A percentile compares a stretch with the other conserved stretches of the same genome.
Conservation (phyloP, 2,888 invertebrate genomes). For the Polydrusus tereticollis region DNA sequence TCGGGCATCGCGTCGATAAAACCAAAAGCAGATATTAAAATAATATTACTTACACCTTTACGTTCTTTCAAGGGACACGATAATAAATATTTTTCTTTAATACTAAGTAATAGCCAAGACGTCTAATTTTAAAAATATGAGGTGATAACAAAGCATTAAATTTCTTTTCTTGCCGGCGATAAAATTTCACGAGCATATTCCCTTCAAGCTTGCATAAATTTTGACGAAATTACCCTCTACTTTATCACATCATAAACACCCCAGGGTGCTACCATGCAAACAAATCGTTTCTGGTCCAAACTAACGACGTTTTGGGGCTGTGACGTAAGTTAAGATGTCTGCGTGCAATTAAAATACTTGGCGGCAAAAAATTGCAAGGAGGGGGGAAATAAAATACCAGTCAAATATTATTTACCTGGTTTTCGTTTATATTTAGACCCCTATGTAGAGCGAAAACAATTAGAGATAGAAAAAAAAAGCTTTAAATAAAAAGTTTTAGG, state of each 20-base stretch:
- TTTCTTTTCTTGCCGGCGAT: slow-evolving; percentile 57
- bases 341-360: too few relatives aligned
- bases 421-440: too few relatives aligned
- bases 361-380: too few relatives aligned
- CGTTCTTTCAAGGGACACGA: slow-evolving; percentile 30
- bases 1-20: slow-evolving; percentile 1
- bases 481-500: too few relatives aligned
- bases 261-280: slow-evolving; percentile 35
- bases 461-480: too few relatives aligned
- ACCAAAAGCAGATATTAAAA: slow-evolving; percentile 18
- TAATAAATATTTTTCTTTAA: slow-evolving; percentile 56
- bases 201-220: slow-evolving; percentile 59
- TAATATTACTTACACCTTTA: slow-evolving; percentile 36
- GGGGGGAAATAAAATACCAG: too few relatives aligned
- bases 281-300: slow-evolving; percentile 28
- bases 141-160: slow-evolving; percentile 61
- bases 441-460: too few relatives aligned
- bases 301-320: too few relatives aligned
- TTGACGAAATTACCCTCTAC: slow-evolving; percentile 56
- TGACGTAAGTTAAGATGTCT: too few relatives aligned
- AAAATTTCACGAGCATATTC: slow-evolving; percentile 58
- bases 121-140: slow-evolving; percentile 60
- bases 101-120: slow-evolving; percentile 56
- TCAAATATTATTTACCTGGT: too few relatives aligned
- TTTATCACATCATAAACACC: slow-evolving; percentile 54